Evolutionary conservation across 2,113 vertebrate species (phyloP), one percentile per base, ranked within the genome.

Genomic region (Ifrita kowaldi): DNA sequence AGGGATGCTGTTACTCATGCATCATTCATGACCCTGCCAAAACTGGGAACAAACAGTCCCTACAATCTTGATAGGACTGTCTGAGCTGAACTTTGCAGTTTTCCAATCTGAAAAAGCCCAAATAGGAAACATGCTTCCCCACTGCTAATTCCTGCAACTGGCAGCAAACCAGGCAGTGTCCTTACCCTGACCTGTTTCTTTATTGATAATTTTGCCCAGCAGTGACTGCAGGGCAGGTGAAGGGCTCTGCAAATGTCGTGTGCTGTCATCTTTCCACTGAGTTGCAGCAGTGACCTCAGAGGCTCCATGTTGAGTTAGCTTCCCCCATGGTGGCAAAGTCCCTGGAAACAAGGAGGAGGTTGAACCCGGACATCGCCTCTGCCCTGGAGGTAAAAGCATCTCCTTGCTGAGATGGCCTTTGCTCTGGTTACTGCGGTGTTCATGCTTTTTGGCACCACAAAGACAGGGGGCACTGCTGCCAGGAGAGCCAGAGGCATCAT

Each of bases 1-100:
- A 90, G 92, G 82, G 93, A 94, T 96, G 83, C 92, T 96, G 79
- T 97, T 96, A 89, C 55, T 97, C 95, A 97, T 94, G 90, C 94
- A 97, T 95, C 93, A 95, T 96, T 96, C 89, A 95, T 6, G 8
- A 96, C 70, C 81, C 93, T 95, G 93, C 96, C 94, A 97, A 95
- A 95, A 95, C 70, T 59, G 60, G 94, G 96, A 97, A 97, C 97
- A 97, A 96, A 97, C 94, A 96, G 96, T 97, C 79, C 92, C 93
- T 95, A 84, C 92, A 90, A 87, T 95, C 94, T 95, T 95, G 77
- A 75, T 97, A 71, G 56, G 79, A 90, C 76, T 94, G 47, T 87
- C 84, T 93, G 84, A 93, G 86, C 84, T 83, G 87, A 97, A 94
- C 90, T 97, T 85, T 57, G 73, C 8, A 9, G 87, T 90, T 89